Evolutionary conservation across 2,888 invertebrate genomes (phyloP).

Genomic region (Drosophila villosipedis): DNA sequence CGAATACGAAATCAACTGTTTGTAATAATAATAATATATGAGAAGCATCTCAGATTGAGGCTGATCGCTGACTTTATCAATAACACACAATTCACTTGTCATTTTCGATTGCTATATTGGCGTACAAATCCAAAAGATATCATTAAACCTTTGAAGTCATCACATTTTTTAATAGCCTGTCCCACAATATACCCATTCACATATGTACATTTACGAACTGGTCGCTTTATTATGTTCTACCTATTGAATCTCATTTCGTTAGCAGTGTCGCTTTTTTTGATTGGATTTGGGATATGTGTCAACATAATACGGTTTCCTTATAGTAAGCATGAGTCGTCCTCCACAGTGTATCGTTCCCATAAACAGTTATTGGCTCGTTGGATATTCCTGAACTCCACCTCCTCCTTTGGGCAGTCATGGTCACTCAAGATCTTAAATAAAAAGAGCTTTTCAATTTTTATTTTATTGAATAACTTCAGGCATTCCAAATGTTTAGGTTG

Average conservation of each 20-base stretch:
- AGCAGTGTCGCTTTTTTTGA: slow-evolving; percentile 19
- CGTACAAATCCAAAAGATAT: background rate
- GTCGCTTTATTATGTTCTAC: background rate
- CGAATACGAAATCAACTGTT: background rate
- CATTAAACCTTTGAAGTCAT: background rate
- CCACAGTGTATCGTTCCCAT: slow-evolving; percentile 8
- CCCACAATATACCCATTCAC: background rate
- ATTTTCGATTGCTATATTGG: no score
- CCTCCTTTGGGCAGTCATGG: slow-evolving; percentile 17
- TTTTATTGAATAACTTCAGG: slow-evolving; percentile 77
- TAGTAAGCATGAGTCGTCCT: background rate
- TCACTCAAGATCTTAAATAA: slow-evolving; percentile 41
- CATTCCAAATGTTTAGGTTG: slow-evolving; percentile 66
- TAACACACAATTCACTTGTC: background rate
- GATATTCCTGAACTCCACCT: background rate
- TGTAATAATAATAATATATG: background rate
- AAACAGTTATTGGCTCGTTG: slow-evolving; percentile 1
- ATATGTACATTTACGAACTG: background rate
- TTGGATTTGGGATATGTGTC: slow-evolving; percentile 25
- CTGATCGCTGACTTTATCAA: background rate
- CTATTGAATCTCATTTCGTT: slow-evolving; percentile 10
- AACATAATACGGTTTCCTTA: slow-evolving; percentile 5
- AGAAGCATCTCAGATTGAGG: background rate
- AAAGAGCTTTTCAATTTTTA: slow-evolving; percentile 72
- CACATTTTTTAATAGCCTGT: background rate